phyloP scores from a whole-genome alignment of 2,113 vertebrate genomes.

The Erinaceus europaeus region DNA sequence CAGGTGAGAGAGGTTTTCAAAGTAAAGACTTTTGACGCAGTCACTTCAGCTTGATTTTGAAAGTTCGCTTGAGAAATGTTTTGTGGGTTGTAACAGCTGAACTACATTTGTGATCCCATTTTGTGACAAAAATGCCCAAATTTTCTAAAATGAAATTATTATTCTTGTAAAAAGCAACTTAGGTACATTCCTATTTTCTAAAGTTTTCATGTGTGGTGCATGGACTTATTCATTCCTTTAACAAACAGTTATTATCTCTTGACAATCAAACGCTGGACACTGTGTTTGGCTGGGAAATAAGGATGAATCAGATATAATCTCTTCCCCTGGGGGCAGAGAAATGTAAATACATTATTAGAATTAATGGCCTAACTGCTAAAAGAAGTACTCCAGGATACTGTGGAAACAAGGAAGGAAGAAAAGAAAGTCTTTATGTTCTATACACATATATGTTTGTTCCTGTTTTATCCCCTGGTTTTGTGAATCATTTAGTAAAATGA shows the following conservation, averaged over 20 bases:
- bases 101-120: not conserved
- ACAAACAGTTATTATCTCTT: not conserved
- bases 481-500: not conserved
- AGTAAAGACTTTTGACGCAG: not conserved
- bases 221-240: not conserved
- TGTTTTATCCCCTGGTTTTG: not conserved
- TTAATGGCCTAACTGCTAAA: slow-evolving; percentile 9
- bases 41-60: not conserved
- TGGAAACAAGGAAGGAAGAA: not conserved
- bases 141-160: not conserved
- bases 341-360: slow-evolving; percentile 43
- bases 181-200: not conserved
- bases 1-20: slow-evolving; percentile 5
- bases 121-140: not conserved
- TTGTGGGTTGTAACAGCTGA: not conserved
- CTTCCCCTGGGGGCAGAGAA: slow-evolving; percentile 1
- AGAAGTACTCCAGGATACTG: slow-evolving; percentile 30
- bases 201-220: not conserved
- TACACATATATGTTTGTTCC: not conserved
- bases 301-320: slow-evolving; percentile 39
- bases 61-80: slow-evolving; percentile 2
- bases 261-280: not conserved
- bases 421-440: slow-evolving; percentile 7
- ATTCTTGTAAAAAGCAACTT: no score
- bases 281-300: not conserved